These are phyloP conservation scores for Maccullochella peelii DNA, from an alignment of 2,113 vertebrate species.

Conservation along the genomic window DNA sequence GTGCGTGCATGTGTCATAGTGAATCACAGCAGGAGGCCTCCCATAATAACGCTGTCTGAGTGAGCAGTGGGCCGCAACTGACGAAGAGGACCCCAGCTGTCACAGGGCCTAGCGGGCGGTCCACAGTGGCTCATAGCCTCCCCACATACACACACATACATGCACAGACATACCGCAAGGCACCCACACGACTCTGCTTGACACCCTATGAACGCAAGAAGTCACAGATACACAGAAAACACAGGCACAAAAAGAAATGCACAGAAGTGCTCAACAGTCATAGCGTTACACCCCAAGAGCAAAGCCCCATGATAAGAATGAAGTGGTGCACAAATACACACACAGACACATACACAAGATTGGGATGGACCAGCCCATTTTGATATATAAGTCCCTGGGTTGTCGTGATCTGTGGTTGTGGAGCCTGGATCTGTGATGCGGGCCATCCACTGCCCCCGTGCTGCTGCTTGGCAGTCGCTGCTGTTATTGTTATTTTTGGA, in stretches of 20 bases:
- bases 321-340: not conserved
- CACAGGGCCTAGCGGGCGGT: slow-evolving; percentile 69
- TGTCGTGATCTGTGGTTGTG: no score
- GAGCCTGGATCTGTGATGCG: no score
- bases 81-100: slow-evolving; percentile 78
- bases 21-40: slow-evolving; percentile 71
- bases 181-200: slow-evolving; percentile 64
- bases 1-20: slow-evolving; percentile 56
- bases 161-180: slow-evolving; percentile 55
- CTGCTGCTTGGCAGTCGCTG: no score
- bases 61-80: slow-evolving; percentile 81
- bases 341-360: not conserved
- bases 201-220: slow-evolving; percentile 49
- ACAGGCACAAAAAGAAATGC: slow-evolving; percentile 22
- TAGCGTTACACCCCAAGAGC: not conserved
- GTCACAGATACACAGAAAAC: slow-evolving; percentile 20
- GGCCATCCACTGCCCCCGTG: no score
- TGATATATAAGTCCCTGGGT: slow-evolving; percentile 31
- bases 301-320: slow-evolving; percentile 5
- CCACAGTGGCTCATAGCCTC: slow-evolving; percentile 58
- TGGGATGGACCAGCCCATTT: not conserved
- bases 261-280: slow-evolving; percentile 5
- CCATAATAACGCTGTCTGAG: slow-evolving; percentile 81
- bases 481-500: no score
- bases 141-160: slow-evolving; percentile 46